Evolutionary conservation across 37 sponge, comb jelly and placozoan genomes (phyloP), one percentile per base, ranked within the genome.

Genomic region (Beroe ovata): DNA sequence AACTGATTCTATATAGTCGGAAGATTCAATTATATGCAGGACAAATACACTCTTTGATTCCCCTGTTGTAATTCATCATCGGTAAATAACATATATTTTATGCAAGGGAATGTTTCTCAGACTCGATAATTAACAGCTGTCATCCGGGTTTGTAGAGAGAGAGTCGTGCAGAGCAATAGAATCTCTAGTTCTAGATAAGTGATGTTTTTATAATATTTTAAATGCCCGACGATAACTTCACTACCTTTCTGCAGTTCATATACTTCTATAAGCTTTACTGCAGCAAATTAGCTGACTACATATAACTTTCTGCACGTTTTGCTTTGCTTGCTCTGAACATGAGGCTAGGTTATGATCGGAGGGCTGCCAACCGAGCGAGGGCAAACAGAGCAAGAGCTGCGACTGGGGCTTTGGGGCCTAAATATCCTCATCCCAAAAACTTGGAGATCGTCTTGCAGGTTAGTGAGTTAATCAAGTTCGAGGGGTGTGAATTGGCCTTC

Each of bases 361-460:
- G 84, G 19, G 84, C 84, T 11, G 47, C 41, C 18, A 77, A 39
- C 42, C 3, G 84, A 8, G 84, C 84, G 0, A 47, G 54, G 54
- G 54, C 11, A 6, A 47, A 47, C 11, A 47, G 54, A 11, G 84
- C 84, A 8, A 14, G 54, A 25, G 33, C 1, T 6, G 8, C 47
- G 28, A 40, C 18, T 42, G 33, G 28, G 18, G 1, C 47, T 1
- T 6, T 47, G 54, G 28, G 54, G 6, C 21, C 28, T 6, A 42
- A 77, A 21, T 77, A 77, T 29, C 84, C 84, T 25, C 84, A 77
- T 23, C 84, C 84, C 26, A 38, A 35, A 40, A 77, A 77, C 54
- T 23, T 77, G 35, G 11, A 20, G 4, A 20, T 77, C 26, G 28
- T 39, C 38, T 77, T 26, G 54, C 35, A 42, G 84, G 84, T 77